phyloP scores from a whole-genome alignment of 2,113 vertebrate species.

The Synodontis membranacea region DNA sequence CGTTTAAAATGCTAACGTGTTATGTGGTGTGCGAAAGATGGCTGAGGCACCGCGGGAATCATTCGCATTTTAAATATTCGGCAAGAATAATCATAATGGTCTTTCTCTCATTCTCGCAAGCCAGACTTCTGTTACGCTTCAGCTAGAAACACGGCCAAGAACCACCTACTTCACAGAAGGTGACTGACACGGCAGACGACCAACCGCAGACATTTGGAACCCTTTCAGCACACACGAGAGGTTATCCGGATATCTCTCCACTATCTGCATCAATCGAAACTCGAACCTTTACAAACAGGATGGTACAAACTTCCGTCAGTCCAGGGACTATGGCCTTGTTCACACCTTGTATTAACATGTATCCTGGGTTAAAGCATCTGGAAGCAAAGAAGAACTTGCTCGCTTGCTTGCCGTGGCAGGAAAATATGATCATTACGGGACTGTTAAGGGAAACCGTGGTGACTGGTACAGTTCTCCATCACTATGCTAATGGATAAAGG shows the following conservation, averaged over 20 bases:
- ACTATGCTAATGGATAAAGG: not conserved
- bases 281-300: not conserved
- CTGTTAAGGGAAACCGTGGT: not conserved
- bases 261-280: not conserved
- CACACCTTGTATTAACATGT: not conserved
- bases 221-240: not conserved
- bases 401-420: not conserved
- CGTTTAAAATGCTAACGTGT: not conserved
- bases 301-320: not conserved
- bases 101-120: not conserved
- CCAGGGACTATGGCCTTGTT: not conserved
- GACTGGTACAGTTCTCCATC: not conserved
- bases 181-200: not conserved
- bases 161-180: constrained; percentile 20
- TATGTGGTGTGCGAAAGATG: not conserved
- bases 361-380: not conserved
- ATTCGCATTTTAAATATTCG: not conserved
- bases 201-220: not conserved
- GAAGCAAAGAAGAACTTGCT: not conserved
- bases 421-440: not conserved
- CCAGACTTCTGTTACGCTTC: not conserved
- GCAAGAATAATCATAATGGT: not conserved
- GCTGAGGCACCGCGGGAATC: not conserved
- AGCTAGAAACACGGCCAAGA: not conserved
- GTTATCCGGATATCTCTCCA: not conserved